A percentile compares a stretch with the other conserved stretches of the same genome.
Evolutionary conservation across 2,888 invertebrate species (phyloP).

Genomic region (Tipula confusa): DNA sequence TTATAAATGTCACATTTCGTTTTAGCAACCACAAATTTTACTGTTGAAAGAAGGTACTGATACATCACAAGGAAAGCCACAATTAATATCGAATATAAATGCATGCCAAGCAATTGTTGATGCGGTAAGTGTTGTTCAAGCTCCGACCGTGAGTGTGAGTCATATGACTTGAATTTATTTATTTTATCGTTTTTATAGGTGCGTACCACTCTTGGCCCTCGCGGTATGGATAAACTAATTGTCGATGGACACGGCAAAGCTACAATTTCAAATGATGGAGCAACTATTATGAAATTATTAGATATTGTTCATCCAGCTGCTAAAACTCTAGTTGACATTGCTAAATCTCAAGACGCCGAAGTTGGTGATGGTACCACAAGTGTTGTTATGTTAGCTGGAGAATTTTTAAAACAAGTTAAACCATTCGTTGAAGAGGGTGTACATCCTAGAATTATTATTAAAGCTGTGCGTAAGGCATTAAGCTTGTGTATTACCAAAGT

Average conservation of each 20-base stretch:
- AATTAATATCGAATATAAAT: slow-evolving; percentile 95
- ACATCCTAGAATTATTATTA: slow-evolving; percentile 90
- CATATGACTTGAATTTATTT: neutral
- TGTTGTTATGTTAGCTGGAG: slow-evolving; percentile 92
- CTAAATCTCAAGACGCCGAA: slow-evolving; percentile 98
- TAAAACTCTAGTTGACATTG: slow-evolving; percentile 95
- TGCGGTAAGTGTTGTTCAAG: slow-evolving; percentile 59
- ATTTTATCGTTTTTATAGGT: slow-evolving; percentile 45
- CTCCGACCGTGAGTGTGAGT: neutral
- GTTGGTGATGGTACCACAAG: slow-evolving; percentile 99
- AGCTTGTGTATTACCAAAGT: slow-evolving; percentile 77
- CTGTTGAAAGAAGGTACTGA: slow-evolving; percentile 98
- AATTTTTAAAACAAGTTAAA: slow-evolving; percentile 91
- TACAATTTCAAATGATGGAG: slow-evolving; percentile 98
- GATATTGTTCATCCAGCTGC: slow-evolving; percentile 99
- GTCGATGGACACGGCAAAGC: slow-evolving; percentile 86
- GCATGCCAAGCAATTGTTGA: slow-evolving; percentile 94
- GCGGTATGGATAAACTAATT: slow-evolving; percentile 99
- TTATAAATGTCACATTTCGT: slow-evolving; percentile 37
- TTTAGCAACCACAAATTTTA: slow-evolving; percentile 94
- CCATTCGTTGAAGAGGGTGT: slow-evolving; percentile 93
- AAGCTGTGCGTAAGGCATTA: slow-evolving; percentile 81
- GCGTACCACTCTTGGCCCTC: slow-evolving; percentile 94
- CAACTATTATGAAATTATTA: slow-evolving; percentile 96
- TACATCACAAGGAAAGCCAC: slow-evolving; percentile 90